Conservation (phyloP, 1,140 invertebrate species). For the Trichoplusia ni region DNA sequence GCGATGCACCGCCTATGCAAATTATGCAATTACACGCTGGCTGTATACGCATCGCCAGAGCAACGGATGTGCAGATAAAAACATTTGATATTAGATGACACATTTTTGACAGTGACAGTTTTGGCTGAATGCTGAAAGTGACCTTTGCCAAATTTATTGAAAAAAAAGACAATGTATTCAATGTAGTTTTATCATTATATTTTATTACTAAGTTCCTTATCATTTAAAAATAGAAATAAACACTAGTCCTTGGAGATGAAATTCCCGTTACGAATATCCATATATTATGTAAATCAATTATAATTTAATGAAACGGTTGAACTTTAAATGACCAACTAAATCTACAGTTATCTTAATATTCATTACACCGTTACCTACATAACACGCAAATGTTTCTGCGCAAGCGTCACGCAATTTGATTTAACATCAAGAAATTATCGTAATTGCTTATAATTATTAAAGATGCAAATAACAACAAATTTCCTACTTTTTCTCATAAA, state of each 20-base stretch:
- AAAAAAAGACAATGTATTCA: too few species aligned
- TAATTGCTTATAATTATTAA: not conserved
- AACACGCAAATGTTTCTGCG: slow-evolving; percentile 19
- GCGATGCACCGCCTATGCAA: slow-evolving; percentile 65
- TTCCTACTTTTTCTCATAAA: not conserved
- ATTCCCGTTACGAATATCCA: too few species aligned
- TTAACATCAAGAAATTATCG: slow-evolving; percentile 2
- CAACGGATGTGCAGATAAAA: slow-evolving; percentile 25
- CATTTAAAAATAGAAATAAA: too few species aligned
- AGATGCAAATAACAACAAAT: not conserved
- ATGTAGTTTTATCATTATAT: too few species aligned
- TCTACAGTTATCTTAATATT: slow-evolving; percentile 7
- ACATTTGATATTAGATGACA: slow-evolving; percentile 17
- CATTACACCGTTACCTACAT: slow-evolving; percentile 18
- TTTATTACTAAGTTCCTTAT: too few species aligned
- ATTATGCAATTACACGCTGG: slow-evolving; percentile 65
- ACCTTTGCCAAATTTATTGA: not conserved
- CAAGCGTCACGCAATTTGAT: slow-evolving; percentile 15
- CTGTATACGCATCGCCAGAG: slow-evolving; percentile 17
- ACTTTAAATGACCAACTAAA: too few species aligned
- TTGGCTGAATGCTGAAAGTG: not conserved
- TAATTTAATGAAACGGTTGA: too few species aligned
- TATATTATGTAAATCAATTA: too few species aligned
- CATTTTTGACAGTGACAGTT: slow-evolving; percentile 25
- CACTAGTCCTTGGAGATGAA: too few species aligned